Evolutionary conservation across 2,113 vertebrate species (phyloP), one percentile per base, ranked within the genome.

Genomic region (Microcebus murinus): DNA sequence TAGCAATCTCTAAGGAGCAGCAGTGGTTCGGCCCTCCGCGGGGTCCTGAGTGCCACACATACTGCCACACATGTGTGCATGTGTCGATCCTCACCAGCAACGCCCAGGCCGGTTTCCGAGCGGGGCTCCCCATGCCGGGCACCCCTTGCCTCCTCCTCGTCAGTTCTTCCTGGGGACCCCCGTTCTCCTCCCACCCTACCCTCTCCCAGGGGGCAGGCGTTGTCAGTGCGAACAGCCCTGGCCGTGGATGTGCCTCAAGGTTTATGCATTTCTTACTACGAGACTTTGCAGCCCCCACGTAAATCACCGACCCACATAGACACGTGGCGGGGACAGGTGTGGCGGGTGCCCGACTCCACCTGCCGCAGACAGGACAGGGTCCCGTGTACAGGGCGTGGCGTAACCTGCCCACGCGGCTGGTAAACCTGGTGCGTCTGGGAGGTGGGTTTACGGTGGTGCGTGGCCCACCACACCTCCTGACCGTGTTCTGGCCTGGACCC

Each of bases 11-110:
- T 27, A 77, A 4, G 77, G 39, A 83, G 3, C 21, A 29, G 50
- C 39, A 9, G 31, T 21, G 1, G 0, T 17, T 52, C 12, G 50
- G 18, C 34, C 57, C 23, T 92, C 55, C 52, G 15, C 34, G 17
- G 61, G 76, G 1, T 36, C 59, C 42, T 31, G 31, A 45, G 31
- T 27, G 57, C 39, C 42, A 42, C 45, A 21, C 5, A 11, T 0
- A 5, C 0, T 17, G 1, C 6, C 0, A 14, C 0, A 6, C 9
- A 42, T 23, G 0, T 4, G 13, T 42, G 31, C n/a, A n/a, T n/a
- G n/a, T n/a, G n/a, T n/a, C n/a, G n/a, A n/a, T n/a, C 45, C 45
- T 80, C 71, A 21, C 68, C 31, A 18, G 4, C 34, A 20, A 2
- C 11, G 3, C 8, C 4, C 14, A 63, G 81, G 57, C 52, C 6